phyloP scores from a whole-genome alignment of 2,888 invertebrate species.

The Crematogaster levior region DNA sequence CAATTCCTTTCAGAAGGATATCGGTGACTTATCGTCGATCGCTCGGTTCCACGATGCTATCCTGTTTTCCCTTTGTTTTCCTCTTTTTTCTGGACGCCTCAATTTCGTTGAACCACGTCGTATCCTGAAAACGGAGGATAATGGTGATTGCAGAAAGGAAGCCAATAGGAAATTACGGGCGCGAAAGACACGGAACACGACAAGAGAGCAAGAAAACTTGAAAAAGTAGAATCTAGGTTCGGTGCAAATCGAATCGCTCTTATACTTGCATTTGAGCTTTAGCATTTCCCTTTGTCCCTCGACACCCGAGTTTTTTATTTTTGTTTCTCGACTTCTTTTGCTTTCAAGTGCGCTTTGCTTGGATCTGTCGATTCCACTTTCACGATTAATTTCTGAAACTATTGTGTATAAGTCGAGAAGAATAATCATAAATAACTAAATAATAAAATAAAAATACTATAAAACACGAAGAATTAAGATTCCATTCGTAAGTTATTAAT shows the following conservation, averaged over 20 bases:
- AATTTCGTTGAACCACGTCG: slow-evolving; percentile 36
- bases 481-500: not conserved
- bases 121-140: slow-evolving; percentile 1
- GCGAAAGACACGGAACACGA: slow-evolving; percentile 50
- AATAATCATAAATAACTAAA: not conserved
- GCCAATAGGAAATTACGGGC: slow-evolving; percentile 48
- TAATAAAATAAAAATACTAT: no score
- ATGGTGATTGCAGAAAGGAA: slow-evolving; percentile 38
- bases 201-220: slow-evolving; percentile 39
- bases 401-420: not conserved
- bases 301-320: slow-evolving; percentile 50
- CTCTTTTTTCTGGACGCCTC: slow-evolving; percentile 25
- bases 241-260: slow-evolving; percentile 71
- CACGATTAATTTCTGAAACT: not conserved
- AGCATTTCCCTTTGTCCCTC: slow-evolving; percentile 41
- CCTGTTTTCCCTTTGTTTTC: slow-evolving; percentile 11
- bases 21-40: slow-evolving; percentile 16
- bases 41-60: slow-evolving; percentile 15
- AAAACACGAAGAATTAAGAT: not conserved
- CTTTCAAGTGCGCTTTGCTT: slow-evolving; percentile 52
- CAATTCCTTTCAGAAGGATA: slow-evolving; percentile 1
- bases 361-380: slow-evolving; percentile 16
- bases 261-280: slow-evolving; percentile 63
- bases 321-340: slow-evolving; percentile 39
- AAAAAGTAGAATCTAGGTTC: slow-evolving; percentile 58